phyloP scores from a whole-genome alignment of 2,797 vertebrate genomes.

The Tarsius wallacei region DNA sequence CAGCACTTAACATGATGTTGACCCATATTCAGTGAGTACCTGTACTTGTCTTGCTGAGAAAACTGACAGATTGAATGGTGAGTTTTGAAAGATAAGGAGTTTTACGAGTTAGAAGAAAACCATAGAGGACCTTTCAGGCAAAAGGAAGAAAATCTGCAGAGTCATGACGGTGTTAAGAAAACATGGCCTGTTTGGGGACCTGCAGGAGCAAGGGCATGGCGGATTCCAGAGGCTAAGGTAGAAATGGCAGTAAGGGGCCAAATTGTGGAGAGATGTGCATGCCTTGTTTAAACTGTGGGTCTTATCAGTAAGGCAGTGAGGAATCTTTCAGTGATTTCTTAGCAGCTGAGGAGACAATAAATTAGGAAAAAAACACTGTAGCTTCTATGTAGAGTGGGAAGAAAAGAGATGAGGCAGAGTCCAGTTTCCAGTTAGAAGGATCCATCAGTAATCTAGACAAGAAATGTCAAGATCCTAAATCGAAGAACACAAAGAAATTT shows the following conservation, averaged over 20 bases:
- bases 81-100: slow-evolving; percentile 19
- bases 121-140: not conserved
- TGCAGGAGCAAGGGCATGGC: not conserved
- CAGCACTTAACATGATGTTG: not conserved
- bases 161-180: not conserved
- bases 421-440: not conserved
- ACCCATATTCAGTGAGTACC: not conserved
- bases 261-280: not conserved
- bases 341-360: not conserved
- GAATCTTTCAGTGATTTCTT: not conserved
- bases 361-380: not conserved
- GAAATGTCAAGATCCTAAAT: not conserved
- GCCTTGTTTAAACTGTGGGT: not conserved
- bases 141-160: not conserved
- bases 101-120: slow-evolving; percentile 29
- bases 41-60: not conserved
- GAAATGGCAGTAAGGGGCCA: not conserved
- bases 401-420: not conserved
- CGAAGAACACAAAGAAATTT: not conserved
- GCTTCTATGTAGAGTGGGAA: not conserved
- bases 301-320: not conserved
- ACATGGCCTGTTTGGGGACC: not conserved
- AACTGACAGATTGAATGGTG: not conserved
- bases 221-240: not conserved
- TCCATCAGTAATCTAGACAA: not conserved